Evolutionary conservation across 2,888 invertebrate species (phyloP), one percentile per base, ranked within the genome.

Genomic region (Dioctria rufipes): DNA sequence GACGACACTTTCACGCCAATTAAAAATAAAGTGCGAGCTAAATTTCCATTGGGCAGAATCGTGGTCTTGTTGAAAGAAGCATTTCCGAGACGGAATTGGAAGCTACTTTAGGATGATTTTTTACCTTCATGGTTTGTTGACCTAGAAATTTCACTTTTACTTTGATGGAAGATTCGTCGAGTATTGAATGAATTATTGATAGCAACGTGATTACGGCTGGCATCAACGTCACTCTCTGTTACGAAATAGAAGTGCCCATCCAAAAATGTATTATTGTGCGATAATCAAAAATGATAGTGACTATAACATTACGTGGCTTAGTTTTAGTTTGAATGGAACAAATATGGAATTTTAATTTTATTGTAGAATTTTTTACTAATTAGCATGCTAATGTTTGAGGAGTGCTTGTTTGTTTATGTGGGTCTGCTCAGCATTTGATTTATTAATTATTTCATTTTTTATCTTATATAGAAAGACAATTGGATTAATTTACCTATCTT

Each of bases 71-170:
- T 25, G 25, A 25, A 25, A 54, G 11, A 54, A 54, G 11, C 54
- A 2, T n/a, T 11, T 11, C 3, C 54, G n/a, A 8, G 54, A 11
- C 54, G 54, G 54, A 54, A 54, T 3, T 54, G 54, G 6, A 8
- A 4, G 11, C 54, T 54, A 54, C 54, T n/a, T 54, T 54, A 54
- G 9, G 11, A 54, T 4, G 4, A 11, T n/a, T 8, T 54, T 60
- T 61, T 61, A 61, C 37, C 61, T 4, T 37, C 61, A 39, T 11
- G 25, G 39, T 61, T 61, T 39, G 61, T 39, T 61, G 61, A 61
- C 61, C 61, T 39, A 61, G 37, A 61, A 61, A 61, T 61, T 61
- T 61, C 37, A 61, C 61, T 61, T 5, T 61, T 61, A 61, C 61
- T n/a, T 39, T 25, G 25, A 25, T 25, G 25, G 37, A 6, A 61